A percentile compares a stretch with the other conserved stretches of the same genome.
Evolutionary conservation across 1,140 invertebrate genomes (phyloP).

Genomic region (Leptinotarsa undecemlineata): DNA sequence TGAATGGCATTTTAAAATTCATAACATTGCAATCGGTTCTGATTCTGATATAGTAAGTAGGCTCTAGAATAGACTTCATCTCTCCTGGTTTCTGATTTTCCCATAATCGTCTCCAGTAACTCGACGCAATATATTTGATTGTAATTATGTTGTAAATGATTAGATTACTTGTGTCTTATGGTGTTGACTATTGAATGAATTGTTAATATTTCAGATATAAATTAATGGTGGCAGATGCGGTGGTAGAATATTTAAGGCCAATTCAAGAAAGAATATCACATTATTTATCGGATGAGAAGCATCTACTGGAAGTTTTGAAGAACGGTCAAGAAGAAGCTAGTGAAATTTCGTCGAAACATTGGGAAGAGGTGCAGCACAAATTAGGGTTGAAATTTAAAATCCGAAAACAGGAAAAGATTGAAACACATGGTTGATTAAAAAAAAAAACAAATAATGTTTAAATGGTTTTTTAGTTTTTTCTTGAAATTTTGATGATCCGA

Average conservation of each 20-base stretch:
- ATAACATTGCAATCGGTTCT: neutral
- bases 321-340: slow-evolving; percentile 72
- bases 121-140: neutral
- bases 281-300: slow-evolving; percentile 64
- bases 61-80: too few relatives aligned
- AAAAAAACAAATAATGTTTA: too few relatives aligned
- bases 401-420: too few relatives aligned
- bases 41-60: neutral
- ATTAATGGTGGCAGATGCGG: slow-evolving; percentile 70
- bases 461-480: too few relatives aligned
- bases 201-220: slow-evolving; percentile 68
- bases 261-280: slow-evolving; percentile 68
- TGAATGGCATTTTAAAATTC: too few relatives aligned
- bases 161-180: slow-evolving; percentile 2
- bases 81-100: too few relatives aligned
- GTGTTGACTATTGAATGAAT: slow-evolving; percentile 25
- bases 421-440: too few relatives aligned
- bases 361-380: slow-evolving; percentile 69
- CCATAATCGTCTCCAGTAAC: neutral
- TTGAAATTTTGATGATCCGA: too few relatives aligned
- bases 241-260: slow-evolving; percentile 74
- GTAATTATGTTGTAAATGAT: slow-evolving; percentile 18
- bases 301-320: slow-evolving; percentile 71
- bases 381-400: slow-evolving; percentile 59
- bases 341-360: slow-evolving; percentile 68